A percentile compares a stretch with the other conserved stretches of the same genome.
phyloP scores from a whole-genome alignment of 2,888 invertebrate genomes.

The Oscheius sp. region DNA sequence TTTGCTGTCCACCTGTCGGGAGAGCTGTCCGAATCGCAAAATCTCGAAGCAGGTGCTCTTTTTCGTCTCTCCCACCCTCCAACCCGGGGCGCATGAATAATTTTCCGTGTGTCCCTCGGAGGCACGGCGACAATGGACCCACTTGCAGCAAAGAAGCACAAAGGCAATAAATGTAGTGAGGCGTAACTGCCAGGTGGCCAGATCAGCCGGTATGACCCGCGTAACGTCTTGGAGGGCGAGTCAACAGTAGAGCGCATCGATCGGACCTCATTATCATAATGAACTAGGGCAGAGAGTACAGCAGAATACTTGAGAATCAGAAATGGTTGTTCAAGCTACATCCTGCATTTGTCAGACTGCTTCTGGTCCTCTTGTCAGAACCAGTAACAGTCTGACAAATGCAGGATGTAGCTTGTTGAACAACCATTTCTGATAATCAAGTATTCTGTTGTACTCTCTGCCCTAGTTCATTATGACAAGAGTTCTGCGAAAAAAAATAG shows the following conservation, averaged over 20 bases:
- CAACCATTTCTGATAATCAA: background rate
- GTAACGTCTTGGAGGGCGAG: slow-evolving; percentile 29
- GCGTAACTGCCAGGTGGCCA: background rate
- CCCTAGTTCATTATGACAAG: slow-evolving; percentile 28
- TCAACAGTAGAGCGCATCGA: slow-evolving; percentile 34
- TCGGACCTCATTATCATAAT: slow-evolving; percentile 35
- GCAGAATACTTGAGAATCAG: slow-evolving; percentile 9
- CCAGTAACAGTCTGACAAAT: background rate
- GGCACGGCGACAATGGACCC: slow-evolving; percentile 3
- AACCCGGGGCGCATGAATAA: slow-evolving; percentile 25
- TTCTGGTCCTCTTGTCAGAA: background rate
- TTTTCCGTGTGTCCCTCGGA: slow-evolving; percentile 5
- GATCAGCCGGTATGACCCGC: slow-evolving; percentile 31
- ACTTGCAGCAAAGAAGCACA: background rate
- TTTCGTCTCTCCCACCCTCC: background rate
- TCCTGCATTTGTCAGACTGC: too few relatives aligned
- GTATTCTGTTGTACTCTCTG: background rate
- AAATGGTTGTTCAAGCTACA: background rate
- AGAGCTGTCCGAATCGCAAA: too few relatives aligned
- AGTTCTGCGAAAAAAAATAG: too few relatives aligned
- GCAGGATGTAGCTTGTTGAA: background rate
- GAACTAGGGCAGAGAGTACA: slow-evolving; percentile 1
- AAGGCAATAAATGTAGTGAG: background rate
- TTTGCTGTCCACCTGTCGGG: too few relatives aligned
- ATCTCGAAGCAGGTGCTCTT: slow-evolving; percentile 19